Conservation (phyloP, 2,888 invertebrate species). For the Idaea biselata region DNA sequence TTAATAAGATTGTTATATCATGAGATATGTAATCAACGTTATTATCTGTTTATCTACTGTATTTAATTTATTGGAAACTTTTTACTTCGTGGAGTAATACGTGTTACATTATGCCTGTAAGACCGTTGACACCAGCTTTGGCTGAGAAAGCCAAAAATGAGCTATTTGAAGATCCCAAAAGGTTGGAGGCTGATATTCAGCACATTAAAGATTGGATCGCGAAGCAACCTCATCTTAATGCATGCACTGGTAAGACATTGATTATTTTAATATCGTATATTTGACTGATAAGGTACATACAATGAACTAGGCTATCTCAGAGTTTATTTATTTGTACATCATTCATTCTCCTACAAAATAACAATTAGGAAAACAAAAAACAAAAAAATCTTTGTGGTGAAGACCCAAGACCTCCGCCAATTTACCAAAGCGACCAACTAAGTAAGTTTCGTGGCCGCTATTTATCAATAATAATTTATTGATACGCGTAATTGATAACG, state of each 20-base stretch:
- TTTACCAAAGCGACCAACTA: no score
- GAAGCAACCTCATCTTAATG: conserved; percentile 76
- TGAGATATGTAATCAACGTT: no score
- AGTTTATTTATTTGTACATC: no score
- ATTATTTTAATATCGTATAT: background rate
- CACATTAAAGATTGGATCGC: conserved; percentile 77
- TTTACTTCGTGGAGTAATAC: background rate
- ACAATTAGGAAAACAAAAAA: no score
- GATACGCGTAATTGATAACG: no score
- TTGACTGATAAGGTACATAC: background rate
- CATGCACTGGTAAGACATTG: conserved; percentile 38
- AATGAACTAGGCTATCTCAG: no score
- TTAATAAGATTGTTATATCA: no score
- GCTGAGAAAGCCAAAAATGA: conserved; percentile 68
- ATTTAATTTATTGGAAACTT: background rate
- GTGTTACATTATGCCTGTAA: conserved; percentile 45
- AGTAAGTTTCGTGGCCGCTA: no score
- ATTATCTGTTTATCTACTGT: background rate
- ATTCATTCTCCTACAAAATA: no score
- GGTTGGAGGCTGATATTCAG: conserved; percentile 65
- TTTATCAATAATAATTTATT: no score
- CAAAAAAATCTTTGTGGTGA: no score
- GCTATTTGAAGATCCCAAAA: conserved; percentile 74
- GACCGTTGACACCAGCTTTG: conserved; percentile 45
- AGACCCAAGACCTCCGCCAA: no score